A percentile compares a stretch with the other conserved stretches of the same genome.
These are phyloP conservation scores for Leuciscus idus DNA, from an alignment of 2,113 vertebrate species.

Conservation along the genomic window DNA sequence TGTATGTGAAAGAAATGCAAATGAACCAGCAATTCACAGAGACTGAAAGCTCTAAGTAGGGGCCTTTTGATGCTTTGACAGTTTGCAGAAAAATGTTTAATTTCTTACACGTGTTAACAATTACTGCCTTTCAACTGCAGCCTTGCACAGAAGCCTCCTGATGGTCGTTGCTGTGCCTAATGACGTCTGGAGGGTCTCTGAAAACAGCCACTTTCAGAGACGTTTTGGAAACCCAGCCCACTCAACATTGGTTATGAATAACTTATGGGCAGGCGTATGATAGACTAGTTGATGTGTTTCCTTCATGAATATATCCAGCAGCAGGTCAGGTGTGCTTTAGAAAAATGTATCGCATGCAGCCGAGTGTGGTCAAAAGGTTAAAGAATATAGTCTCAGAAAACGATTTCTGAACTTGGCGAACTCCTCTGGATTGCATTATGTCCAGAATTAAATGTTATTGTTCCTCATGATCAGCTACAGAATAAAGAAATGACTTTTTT, in stretches of 20 bases:
- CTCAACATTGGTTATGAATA: slow-evolving; percentile 5
- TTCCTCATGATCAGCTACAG: not conserved
- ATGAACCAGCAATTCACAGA: not conserved
- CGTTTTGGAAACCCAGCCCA: slow-evolving; percentile 5
- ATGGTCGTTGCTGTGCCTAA: slow-evolving; percentile 22
- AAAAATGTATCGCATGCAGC: not conserved
- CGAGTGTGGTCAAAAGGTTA: not conserved
- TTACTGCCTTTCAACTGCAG: slow-evolving; percentile 22
- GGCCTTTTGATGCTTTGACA: slow-evolving; percentile 22
- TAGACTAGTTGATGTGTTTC: not conserved
- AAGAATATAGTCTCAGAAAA: not conserved
- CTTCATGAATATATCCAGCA: slow-evolving; percentile 15
- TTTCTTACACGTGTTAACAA: slow-evolving; percentile 37
- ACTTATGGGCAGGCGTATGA: not conserved
- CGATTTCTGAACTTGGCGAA: not conserved
- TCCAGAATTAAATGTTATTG: not conserved
- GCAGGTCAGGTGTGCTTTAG: not conserved
- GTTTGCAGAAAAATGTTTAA: not conserved
- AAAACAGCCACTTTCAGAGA: not conserved
- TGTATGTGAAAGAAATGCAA: slow-evolving; percentile 21
- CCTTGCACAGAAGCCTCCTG: slow-evolving; percentile 12
- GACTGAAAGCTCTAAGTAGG: slow-evolving; percentile 26
- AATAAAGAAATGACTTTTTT: not conserved
- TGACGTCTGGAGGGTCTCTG: not conserved
- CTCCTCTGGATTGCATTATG: not conserved